Evolutionary conservation across 2,888 invertebrate species (phyloP).

Genomic region (Macaria liturata): DNA sequence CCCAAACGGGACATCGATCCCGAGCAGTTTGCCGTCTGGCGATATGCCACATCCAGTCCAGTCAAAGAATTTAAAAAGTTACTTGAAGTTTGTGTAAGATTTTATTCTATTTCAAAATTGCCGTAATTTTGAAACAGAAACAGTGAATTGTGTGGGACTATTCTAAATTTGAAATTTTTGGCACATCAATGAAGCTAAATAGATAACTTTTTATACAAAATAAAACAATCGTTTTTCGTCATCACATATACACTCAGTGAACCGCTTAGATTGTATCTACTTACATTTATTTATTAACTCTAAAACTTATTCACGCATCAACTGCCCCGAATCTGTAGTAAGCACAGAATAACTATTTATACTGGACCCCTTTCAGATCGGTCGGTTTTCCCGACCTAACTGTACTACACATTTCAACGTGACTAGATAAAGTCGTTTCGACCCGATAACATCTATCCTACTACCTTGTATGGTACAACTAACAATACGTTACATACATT

Average conservation of each 20-base stretch:
- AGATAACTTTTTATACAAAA: no score
- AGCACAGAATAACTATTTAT: constrained; percentile 44
- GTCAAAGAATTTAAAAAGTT: constrained; percentile 37
- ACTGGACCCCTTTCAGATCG: constrained; percentile 46
- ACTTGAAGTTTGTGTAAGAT: no score
- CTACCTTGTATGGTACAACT: constrained; percentile 45
- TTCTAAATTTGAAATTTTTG: no score
- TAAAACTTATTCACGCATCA: neutral
- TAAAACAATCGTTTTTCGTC: no score
- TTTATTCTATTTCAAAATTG: no score
- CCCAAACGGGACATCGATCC: constrained; percentile 69
- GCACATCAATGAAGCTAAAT: no score
- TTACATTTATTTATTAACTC: neutral
- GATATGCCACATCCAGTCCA: constrained; percentile 49
- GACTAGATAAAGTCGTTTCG: constrained; percentile 59
- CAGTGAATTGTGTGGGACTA: no score
- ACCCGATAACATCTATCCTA: constrained; percentile 54
- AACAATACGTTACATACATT: constrained; percentile 40
- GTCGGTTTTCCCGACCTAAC: constrained; percentile 55
- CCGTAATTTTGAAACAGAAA: no score
- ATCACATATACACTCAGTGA: no score
- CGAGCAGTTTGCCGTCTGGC: constrained; percentile 55
- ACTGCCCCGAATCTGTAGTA: constrained; percentile 32
- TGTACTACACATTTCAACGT: constrained; percentile 59
- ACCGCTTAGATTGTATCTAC: no score